Evolutionary conservation across 1,140 invertebrate genomes (phyloP).

Genomic region (Oryzaephilus surinamensis): DNA sequence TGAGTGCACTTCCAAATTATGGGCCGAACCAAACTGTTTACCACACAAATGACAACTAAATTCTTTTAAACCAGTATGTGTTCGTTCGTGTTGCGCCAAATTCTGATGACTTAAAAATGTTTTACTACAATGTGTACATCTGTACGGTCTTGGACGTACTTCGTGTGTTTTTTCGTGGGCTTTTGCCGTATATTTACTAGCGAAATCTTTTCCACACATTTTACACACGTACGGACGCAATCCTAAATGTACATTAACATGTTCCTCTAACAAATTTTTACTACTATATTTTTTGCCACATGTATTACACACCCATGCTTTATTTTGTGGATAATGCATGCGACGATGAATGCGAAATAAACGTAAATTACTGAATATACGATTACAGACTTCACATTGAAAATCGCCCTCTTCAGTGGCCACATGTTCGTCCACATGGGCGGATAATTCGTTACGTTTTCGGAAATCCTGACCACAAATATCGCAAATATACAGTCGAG

Average conservation of each 20-base stretch:
- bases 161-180: slow-evolving; percentile 66
- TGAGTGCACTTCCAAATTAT: slow-evolving; percentile 65
- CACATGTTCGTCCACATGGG: slow-evolving; percentile 56
- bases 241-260: slow-evolving; percentile 59
- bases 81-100: slow-evolving; percentile 59
- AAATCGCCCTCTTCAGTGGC: slow-evolving; percentile 47
- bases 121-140: slow-evolving; percentile 57
- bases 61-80: slow-evolving; percentile 57
- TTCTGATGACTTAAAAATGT: slow-evolving; percentile 66
- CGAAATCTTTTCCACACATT: slow-evolving; percentile 59
- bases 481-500: slow-evolving; percentile 58
- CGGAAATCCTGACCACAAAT: slow-evolving; percentile 55
- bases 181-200: slow-evolving; percentile 66
- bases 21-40: slow-evolving; percentile 64
- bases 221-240: slow-evolving; percentile 53
- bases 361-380: slow-evolving; percentile 50
- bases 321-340: slow-evolving; percentile 49
- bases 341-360: slow-evolving; percentile 52
- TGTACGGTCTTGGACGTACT: slow-evolving; percentile 52
- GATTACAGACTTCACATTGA: slow-evolving; percentile 53
- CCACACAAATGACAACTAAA: slow-evolving; percentile 62
- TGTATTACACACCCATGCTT: slow-evolving; percentile 50
- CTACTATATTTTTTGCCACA: slow-evolving; percentile 58
- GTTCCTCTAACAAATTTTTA: slow-evolving; percentile 55
- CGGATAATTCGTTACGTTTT: slow-evolving; percentile 48